Base-by-base conservation (phyloP, 2,113 vertebrate genomes). In the Scytalopus superciliaris region DNA sequence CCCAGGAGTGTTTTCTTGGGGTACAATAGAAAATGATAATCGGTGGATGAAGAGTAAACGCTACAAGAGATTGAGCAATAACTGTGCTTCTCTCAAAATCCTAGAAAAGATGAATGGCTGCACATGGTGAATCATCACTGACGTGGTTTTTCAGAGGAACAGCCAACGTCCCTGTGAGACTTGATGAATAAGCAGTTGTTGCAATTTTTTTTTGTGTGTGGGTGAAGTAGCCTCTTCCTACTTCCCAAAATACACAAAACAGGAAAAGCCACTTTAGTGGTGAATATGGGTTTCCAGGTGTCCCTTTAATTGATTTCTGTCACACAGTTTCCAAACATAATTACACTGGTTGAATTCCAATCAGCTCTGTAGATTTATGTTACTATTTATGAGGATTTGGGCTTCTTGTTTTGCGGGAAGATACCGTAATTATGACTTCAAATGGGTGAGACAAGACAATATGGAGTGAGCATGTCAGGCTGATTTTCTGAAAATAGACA, bases 61-160 rank as follows among this genome's bases (percentile, higher is more conserved):
- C 84, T 89, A 10, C 78, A 39, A 79, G 59, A 45, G 52, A 10
- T 94, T 76, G 73, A 90, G 94, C 94, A 96, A 66, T 69, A 86
- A 45, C 69, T 83, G 37, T 4, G 7, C 39, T 93, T 35, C 79
- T 88, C 96, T 75, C 69, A 81, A 73, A 93, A 79, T 60, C 19
- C 60, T 90, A 62, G 86, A 84, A 94, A 86, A 91, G 83, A 86
- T 96, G 94, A 96, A 94, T 94, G 92, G 57, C 73, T 84, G 84
- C 87, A 82, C 7, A 0, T 57, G 52, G 72, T 96, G 94, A 97
- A 69, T 96, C 96, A 87, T 76, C 73, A 49, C 49, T 78, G 73
- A 64, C 0, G 3, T 67, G 86, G 10, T 62, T 95, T 88, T 95
- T 87, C 73, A 73, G 86, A 75, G 83, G 68, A 96, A 68, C 7